Evolutionary conservation across 2,113 vertebrate genomes (phyloP).

Genomic region (Acanthochromis polyacanthus): DNA sequence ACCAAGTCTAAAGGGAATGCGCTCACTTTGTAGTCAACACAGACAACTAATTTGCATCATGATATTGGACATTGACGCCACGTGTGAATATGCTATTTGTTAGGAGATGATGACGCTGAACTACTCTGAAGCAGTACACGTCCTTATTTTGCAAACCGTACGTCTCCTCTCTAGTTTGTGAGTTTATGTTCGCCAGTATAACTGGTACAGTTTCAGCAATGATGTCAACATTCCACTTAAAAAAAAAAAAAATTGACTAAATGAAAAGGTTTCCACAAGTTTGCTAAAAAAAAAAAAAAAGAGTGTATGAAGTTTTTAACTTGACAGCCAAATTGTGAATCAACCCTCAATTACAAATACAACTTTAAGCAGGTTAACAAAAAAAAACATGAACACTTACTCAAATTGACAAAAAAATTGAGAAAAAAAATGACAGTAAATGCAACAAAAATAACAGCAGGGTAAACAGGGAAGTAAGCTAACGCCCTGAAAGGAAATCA

Average conservation of each 20-base stretch:
- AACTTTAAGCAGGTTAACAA: no score
- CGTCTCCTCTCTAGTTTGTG: neutral
- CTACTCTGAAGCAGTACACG: neutral
- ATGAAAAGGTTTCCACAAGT: no score
- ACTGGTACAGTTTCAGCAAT: neutral
- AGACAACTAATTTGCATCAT: conserved; percentile 12
- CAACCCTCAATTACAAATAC: no score
- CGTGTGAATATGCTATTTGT: neutral
- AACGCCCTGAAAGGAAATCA: no score
- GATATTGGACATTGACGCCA: neutral
- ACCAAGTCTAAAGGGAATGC: conserved; percentile 1
- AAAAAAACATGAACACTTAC: no score
- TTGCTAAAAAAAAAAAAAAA: no score
- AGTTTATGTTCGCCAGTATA: neutral
- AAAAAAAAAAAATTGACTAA: neutral
- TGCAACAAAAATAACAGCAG: no score
- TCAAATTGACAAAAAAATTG: no score
- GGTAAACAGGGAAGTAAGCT: no score
- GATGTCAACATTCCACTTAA: neutral
- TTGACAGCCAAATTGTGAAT: neutral
- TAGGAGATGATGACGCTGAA: neutral
- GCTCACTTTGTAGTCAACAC: conserved; percentile 17
- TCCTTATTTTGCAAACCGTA: neutral
- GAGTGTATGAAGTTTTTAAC: neutral
- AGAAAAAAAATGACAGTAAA: no score